These are phyloP conservation scores for Formica exsecta DNA, from an alignment of 1,140 invertebrate genomes.

Conservation along the genomic window DNA sequence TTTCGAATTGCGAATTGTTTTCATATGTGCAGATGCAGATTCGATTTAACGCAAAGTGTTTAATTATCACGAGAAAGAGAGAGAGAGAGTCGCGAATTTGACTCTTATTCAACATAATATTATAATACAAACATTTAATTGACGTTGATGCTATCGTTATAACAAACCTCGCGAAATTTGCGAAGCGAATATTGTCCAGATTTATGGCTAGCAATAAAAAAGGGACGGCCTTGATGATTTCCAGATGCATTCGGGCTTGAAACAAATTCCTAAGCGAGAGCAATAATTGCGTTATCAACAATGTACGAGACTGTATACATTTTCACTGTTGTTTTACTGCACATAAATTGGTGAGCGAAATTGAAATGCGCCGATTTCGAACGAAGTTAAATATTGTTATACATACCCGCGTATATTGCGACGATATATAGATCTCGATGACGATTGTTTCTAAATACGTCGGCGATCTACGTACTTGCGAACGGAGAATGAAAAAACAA, in stretches of 20 bases:
- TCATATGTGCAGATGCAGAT: slow-evolving; percentile 1
- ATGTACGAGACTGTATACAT: slow-evolving; percentile 43
- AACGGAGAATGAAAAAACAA: slow-evolving; percentile 10
- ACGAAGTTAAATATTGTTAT: background rate
- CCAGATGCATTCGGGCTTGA: background rate
- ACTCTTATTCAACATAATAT: slow-evolving; percentile 5
- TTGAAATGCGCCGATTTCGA: slow-evolving; percentile 19
- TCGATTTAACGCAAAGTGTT: slow-evolving; percentile 10
- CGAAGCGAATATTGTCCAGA: slow-evolving; percentile 15
- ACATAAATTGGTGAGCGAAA: slow-evolving; percentile 20
- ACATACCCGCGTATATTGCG: background rate
- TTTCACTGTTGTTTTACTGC: slow-evolving; percentile 55
- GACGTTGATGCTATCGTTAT: background rate
- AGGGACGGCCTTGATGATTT: background rate
- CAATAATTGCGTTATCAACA: slow-evolving; percentile 33
- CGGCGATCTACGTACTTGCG: background rate
- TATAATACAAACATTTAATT: slow-evolving; percentile 32
- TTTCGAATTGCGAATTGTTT: slow-evolving; percentile 38
- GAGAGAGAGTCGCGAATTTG: too few species aligned
- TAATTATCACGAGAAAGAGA: background rate
- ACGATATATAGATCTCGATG: slow-evolving; percentile 15
- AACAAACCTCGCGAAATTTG: slow-evolving; percentile 12
- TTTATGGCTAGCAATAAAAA: background rate
- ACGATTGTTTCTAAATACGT: slow-evolving; percentile 58
- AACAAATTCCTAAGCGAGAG: slow-evolving; percentile 43